Percentiles rank a stretch among this genome's conserved stretches.
Evolutionary conservation across 1,140 invertebrate species (phyloP).

Genomic region (Popillia japonica): DNA sequence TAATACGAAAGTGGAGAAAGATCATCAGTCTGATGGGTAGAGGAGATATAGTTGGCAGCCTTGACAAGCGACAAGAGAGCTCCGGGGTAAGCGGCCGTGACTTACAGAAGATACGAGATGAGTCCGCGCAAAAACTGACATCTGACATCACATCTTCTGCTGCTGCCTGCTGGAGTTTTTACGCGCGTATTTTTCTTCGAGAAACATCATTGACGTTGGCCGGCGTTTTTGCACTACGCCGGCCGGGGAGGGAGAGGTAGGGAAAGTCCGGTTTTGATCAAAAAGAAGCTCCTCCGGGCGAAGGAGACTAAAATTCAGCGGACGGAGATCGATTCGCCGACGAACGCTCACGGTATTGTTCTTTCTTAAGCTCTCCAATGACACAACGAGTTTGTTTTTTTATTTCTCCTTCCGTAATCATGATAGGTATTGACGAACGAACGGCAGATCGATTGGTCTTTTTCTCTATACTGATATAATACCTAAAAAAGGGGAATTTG

Average conservation of each 20-base stretch:
- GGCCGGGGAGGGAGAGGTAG: background rate
- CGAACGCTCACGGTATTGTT: slow-evolving; percentile 28
- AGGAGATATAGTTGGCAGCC: slow-evolving; percentile 38
- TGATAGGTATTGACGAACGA: slow-evolving; percentile 27
- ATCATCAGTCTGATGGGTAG: slow-evolving; percentile 43
- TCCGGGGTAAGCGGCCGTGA: slow-evolving; percentile 46
- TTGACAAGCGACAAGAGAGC: slow-evolving; percentile 46
- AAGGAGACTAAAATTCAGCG: slow-evolving; percentile 12
- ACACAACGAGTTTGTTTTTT: slow-evolving; percentile 32
- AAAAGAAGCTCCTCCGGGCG: slow-evolving; percentile 30
- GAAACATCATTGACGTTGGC: slow-evolving; percentile 44
- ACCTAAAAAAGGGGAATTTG: background rate
- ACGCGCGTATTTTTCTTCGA: slow-evolving; percentile 41
- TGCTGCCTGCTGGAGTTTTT: slow-evolving; percentile 37
- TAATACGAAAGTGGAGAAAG: slow-evolving; percentile 33
- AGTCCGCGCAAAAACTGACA: slow-evolving; percentile 46
- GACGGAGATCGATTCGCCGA: slow-evolving; percentile 20
- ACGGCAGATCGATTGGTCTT: background rate
- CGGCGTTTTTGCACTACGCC: slow-evolving; percentile 33
- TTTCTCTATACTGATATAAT: background rate
- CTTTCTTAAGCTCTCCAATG: slow-evolving; percentile 34
- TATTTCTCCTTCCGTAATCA: slow-evolving; percentile 9
- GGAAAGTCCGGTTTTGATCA: slow-evolving; percentile 42
- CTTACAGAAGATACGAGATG: slow-evolving; percentile 43
- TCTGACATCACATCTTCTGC: slow-evolving; percentile 45